Evolutionary conservation across 2,113 vertebrate genomes (phyloP).

Genomic region (Gallinago undulata): DNA sequence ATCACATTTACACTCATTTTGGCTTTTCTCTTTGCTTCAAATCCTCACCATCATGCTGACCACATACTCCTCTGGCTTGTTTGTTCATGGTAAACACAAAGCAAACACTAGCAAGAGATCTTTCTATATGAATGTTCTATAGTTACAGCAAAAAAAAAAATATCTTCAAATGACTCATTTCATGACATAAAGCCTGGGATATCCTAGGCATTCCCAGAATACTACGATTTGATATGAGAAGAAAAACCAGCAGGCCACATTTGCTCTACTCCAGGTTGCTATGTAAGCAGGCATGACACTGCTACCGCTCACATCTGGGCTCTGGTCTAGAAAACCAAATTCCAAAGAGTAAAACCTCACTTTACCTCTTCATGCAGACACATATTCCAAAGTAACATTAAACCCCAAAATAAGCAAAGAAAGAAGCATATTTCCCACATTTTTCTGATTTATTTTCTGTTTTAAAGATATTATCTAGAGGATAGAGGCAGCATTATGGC

Average conservation of each 20-base stretch:
- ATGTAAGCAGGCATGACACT: neutral
- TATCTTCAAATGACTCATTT: neutral
- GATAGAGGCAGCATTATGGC: neutral
- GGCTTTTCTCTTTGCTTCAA: constrained; percentile 17
- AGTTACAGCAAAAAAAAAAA: neutral
- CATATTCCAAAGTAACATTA: neutral
- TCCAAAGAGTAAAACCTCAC: neutral
- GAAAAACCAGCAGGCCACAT: neutral
- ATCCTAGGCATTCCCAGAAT: constrained; percentile 29
- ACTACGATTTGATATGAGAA: neutral
- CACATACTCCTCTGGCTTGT: constrained; percentile 16
- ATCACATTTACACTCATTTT: constrained; percentile 13
- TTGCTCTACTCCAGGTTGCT: neutral
- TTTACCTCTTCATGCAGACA: neutral
- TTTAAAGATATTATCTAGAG: neutral
- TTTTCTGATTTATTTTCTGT: neutral
- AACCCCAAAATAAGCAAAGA: neutral
- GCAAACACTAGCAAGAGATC: neutral
- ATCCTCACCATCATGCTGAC: neutral
- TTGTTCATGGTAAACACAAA: constrained; percentile 11
- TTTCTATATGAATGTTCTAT: neutral
- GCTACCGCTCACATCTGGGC: neutral
- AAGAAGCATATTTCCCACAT: neutral
- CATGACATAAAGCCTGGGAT: neutral
- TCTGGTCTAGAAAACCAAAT: neutral